phyloP scores from a whole-genome alignment of 2,113 vertebrate genomes.

The Rhinoderma darwinii region DNA sequence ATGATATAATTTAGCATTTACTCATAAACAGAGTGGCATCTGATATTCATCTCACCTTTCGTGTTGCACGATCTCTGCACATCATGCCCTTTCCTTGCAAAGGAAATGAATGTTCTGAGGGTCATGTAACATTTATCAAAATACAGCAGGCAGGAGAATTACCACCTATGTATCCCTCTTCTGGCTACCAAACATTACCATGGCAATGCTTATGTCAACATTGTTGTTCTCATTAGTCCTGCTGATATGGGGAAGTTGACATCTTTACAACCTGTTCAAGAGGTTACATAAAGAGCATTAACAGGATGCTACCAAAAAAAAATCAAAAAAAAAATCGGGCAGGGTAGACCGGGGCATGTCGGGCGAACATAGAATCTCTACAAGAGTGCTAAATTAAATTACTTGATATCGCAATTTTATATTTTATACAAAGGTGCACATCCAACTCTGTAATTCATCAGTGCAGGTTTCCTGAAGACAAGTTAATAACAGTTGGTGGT shows the following conservation, averaged over 20 bases:
- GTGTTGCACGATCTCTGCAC: not conserved
- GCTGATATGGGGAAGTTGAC: constrained; percentile 34
- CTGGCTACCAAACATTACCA: constrained; percentile 49
- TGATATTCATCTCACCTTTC: not conserved
- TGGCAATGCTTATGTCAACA: constrained; percentile 53
- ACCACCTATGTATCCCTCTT: constrained; percentile 40
- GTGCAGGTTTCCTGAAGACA: no score
- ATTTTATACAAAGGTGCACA: no score
- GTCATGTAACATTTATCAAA: constrained; percentile 50
- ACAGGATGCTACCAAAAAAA: not conserved
- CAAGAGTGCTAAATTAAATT: no score
- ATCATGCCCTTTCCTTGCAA: not conserved
- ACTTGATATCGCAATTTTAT: no score
- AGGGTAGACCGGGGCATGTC: not conserved
- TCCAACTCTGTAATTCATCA: no score
- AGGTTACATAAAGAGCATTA: constrained; percentile 36
- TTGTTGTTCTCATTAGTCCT: constrained; percentile 51
- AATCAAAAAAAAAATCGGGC: not conserved
- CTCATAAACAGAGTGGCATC: not conserved
- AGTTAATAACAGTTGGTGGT: no score
- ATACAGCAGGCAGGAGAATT: constrained; percentile 45
- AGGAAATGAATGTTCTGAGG: constrained; percentile 50
- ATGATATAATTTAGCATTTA: not conserved
- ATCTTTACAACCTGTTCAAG: constrained; percentile 43
- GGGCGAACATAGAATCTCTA: not conserved